Conservation (phyloP, 1,140 invertebrate genomes). For the Penaeus vannamei region DNA sequence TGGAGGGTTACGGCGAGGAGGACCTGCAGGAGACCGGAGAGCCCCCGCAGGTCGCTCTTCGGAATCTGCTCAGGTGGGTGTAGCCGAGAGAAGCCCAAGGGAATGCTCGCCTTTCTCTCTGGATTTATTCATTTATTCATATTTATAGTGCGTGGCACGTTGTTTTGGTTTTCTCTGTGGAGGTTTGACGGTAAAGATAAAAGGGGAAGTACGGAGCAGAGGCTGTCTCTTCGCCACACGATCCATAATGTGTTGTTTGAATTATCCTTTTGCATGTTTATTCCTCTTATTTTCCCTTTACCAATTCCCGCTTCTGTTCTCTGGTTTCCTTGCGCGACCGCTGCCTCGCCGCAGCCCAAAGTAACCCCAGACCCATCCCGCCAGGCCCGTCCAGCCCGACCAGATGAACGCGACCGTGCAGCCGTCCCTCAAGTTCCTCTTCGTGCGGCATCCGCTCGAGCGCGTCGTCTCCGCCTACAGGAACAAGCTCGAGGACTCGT, state of each 20-base stretch:
- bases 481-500: constrained; percentile 56
- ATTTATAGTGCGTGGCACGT: no score
- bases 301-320: no score
- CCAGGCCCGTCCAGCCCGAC: constrained; percentile 7
- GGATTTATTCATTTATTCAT: no score
- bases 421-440: constrained; percentile 53
- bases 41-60: constrained; percentile 17
- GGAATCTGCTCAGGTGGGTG: constrained; percentile 4
- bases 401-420: constrained; percentile 37
- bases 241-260: no score
- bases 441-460: constrained; percentile 59
- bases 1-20: not conserved
- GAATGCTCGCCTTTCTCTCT: not conserved
- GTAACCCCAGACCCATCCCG: not conserved
- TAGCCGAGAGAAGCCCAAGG: not conserved
- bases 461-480: constrained; percentile 62
- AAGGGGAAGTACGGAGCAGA: no score
- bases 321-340: no score
- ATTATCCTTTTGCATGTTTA: no score
- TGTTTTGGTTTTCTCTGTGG: no score
- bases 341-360: not conserved
- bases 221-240: no score
- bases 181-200: no score
- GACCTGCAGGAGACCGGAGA: not conserved
- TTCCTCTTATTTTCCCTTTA: no score